Percentiles rank a stretch among this genome's conserved stretches.
Evolutionary conservation across 2,888 invertebrate species (phyloP).

Genomic region (Axea sp.): DNA sequence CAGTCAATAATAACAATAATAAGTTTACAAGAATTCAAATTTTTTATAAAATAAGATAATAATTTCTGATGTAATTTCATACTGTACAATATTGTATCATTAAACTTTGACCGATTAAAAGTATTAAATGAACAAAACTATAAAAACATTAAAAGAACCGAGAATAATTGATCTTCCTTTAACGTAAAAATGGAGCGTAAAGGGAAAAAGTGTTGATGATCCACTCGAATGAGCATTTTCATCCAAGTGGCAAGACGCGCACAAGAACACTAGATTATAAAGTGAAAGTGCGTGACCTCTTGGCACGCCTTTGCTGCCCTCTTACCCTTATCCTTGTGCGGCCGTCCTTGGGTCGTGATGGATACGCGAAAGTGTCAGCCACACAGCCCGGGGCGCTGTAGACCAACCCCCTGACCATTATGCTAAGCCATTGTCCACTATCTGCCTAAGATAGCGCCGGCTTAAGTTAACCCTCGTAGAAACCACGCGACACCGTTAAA

Average conservation of each 20-base stretch:
- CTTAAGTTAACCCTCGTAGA: conserved; percentile 65
- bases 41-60: no score
- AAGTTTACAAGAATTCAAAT: no score
- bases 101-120: no score
- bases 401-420: conserved; percentile 76
- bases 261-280: conserved; percentile 71
- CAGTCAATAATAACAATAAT: no score
- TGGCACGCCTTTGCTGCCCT: conserved; percentile 67
- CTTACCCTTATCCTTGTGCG: conserved; percentile 60
- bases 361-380: conserved; percentile 78
- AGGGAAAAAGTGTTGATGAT: conserved; percentile 54
- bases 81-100: no score
- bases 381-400: conserved; percentile 74
- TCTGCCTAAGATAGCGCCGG: conserved; percentile 76
- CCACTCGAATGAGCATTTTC: conserved; percentile 57
- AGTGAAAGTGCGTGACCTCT: conserved; percentile 73
- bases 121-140: no score
- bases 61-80: no score
- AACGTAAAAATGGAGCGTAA: conserved; percentile 29
- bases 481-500: conserved; percentile 71
- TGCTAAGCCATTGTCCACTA: conserved; percentile 79
- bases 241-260: conserved; percentile 53
- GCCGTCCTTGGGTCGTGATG: conserved; percentile 71
- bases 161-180: conserved; percentile 42
- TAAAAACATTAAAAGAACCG: no score